Evolutionary conservation across 2,797 vertebrate genomes (phyloP).

Genomic region (Hippopotamyrus pictus): DNA sequence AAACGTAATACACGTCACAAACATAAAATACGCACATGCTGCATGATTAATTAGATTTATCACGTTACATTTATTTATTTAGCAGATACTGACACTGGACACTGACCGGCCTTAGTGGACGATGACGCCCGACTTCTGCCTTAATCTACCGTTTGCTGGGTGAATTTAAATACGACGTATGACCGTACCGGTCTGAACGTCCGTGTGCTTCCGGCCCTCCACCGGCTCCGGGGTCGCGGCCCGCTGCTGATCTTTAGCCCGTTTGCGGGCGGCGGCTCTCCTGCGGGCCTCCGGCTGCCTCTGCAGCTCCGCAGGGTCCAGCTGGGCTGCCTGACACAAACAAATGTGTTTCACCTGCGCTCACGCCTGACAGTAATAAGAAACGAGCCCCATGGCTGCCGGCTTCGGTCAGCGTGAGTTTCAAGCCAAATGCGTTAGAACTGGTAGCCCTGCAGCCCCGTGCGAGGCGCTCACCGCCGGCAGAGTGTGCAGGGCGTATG

Average conservation of each 20-base stretch:
- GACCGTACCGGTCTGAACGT: constrained; percentile 81
- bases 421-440: background rate
- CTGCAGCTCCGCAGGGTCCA: constrained; percentile 54
- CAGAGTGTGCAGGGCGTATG: constrained; percentile 55
- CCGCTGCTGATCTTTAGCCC: constrained; percentile 50
- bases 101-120: background rate
- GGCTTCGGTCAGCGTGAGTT: background rate
- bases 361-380: background rate
- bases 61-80: background rate
- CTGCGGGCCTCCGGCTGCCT: constrained; percentile 57
- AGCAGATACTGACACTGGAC: background rate
- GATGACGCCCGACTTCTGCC: background rate
- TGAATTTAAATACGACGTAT: background rate
- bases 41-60: background rate
- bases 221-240: constrained; percentile 63
- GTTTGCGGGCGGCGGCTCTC: constrained; percentile 54
- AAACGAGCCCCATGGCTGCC: background rate
- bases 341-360: background rate
- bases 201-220: constrained; percentile 66
- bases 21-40: background rate
- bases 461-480: constrained; percentile 56
- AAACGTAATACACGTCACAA: background rate
- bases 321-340: constrained; percentile 39
- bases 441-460: background rate
- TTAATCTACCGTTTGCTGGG: background rate